phyloP scores from a whole-genome alignment of 2,113 vertebrate species.

The Dicrurus megarhynchus region DNA sequence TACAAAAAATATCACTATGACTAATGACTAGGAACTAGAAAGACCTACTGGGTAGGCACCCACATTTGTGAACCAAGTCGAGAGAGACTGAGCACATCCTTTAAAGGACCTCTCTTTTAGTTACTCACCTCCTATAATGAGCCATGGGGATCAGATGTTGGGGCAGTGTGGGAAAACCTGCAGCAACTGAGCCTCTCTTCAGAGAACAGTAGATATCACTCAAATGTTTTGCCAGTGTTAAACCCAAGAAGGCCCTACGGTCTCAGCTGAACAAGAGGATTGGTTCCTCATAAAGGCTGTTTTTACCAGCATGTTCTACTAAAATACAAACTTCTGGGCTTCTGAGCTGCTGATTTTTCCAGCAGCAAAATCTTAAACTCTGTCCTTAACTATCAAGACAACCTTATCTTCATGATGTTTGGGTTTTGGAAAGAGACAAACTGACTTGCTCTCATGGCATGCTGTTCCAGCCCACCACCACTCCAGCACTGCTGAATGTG shows the following conservation, averaged over 20 bases:
- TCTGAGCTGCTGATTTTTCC: background rate
- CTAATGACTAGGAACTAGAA: background rate
- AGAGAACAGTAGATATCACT: background rate
- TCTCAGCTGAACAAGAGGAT: background rate
- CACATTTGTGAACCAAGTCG: background rate
- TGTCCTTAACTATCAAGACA: background rate
- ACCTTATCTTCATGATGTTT: background rate
- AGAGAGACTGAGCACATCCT: background rate
- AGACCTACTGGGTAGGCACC: background rate
- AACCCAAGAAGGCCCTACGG: background rate
- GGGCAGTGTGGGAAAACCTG: background rate
- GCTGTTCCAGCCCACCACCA: background rate
- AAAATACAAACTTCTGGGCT: background rate
- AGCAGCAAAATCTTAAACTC: background rate
- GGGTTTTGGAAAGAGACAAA: background rate
- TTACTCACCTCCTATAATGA: background rate
- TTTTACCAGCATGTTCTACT: background rate
- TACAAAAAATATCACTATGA: background rate
- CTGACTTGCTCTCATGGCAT: background rate
- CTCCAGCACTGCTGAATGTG: background rate
- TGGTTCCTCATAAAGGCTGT: background rate
- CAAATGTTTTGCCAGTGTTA: background rate
- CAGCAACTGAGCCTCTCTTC: background rate
- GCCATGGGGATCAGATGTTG: accelerated
- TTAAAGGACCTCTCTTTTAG: background rate